Base-by-base conservation (phyloP, 2,888 invertebrate species). In the Syrista parreyssii region DNA sequence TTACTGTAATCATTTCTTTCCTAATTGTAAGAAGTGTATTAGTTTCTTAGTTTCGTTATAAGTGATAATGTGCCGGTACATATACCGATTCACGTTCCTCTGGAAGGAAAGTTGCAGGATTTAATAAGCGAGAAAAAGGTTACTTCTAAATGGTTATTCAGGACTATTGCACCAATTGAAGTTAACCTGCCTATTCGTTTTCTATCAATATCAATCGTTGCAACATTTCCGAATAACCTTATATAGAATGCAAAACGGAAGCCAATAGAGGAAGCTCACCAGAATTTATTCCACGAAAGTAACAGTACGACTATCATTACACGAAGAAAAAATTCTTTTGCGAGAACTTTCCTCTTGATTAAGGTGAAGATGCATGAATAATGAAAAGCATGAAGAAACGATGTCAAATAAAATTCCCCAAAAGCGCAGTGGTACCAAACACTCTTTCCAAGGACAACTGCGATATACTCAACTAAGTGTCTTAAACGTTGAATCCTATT, bases 401-500 rank as follows among this genome's bases (percentile, higher is more conserved):
- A 71, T 32, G 33, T 33, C 33, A 15, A 23, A 71, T 31, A 23
- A 71, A 71, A 55, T 2, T 55, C 9, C 23, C 23, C 9, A 23
- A 23, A 55, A 55, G 55, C 55, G 55, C 55, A 55, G 23, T 55
- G 55, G 55, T 23, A 55, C 23, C 23, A 23, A 55, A 9, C 23
- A 23, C 23, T 23, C 55, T 23, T 84, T 85, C 82, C 76, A 75
- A 81, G 75, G 72, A 78, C 75, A 72, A 78, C 78, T 71, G 84
- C 84, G 84, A 84, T 84, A 81, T 86, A 85, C 83, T 85, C 83
- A 85, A 88, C 85, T 83, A 87, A 88, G 86, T 88, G 87, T 88
- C 88, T 88, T 88, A 88, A 87, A 82, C 83, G 81, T 88, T 85
- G 85, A 84, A 86, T 88, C 82, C 84, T 87, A 86, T 82, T 87